Evolutionary conservation across 2,797 vertebrate genomes (phyloP).

Genomic region (Lagocephalus sceleratus): DNA sequence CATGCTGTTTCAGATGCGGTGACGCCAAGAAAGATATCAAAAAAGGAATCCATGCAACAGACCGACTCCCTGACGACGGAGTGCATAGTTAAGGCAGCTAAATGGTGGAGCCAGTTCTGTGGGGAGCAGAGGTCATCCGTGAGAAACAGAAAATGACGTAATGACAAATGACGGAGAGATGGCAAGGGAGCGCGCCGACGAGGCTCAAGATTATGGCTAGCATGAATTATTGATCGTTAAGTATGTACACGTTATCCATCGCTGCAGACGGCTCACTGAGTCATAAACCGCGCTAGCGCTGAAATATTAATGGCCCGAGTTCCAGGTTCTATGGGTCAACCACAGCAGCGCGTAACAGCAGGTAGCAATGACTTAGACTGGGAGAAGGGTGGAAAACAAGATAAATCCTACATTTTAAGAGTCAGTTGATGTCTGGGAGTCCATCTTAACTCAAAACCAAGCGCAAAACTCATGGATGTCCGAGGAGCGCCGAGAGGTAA

Average conservation of each 20-base stretch:
- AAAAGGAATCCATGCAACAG: constrained; percentile 34
- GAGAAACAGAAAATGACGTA: background rate
- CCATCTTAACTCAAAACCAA: too few species aligned
- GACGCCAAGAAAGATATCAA: constrained; percentile 9
- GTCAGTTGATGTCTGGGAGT: too few species aligned
- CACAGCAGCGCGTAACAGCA: background rate
- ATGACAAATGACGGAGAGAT: constrained; percentile 2
- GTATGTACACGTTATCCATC: constrained; percentile 29
- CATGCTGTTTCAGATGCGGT: constrained; percentile 36
- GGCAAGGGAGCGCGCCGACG: constrained; percentile 27
- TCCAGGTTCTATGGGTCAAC: background rate
- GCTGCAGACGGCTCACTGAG: constrained; percentile 16
- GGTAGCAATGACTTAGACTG: too few species aligned
- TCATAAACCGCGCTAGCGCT: constrained; percentile 17
- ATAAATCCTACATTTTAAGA: too few species aligned
- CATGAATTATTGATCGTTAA: constrained; percentile 52
- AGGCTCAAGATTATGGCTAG: constrained; percentile 26
- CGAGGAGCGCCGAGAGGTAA: too few species aligned
- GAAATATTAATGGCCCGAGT: constrained; percentile 8
- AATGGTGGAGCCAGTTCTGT: constrained; percentile 11
- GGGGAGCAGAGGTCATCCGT: constrained; percentile 1
- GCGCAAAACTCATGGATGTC: too few species aligned
- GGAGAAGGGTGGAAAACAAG: too few species aligned
- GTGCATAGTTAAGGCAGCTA: constrained; percentile 42
- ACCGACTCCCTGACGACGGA: constrained; percentile 2